Evolutionary conservation across 2,888 invertebrate genomes (phyloP).

Genomic region (Malthinus flaveolus): DNA sequence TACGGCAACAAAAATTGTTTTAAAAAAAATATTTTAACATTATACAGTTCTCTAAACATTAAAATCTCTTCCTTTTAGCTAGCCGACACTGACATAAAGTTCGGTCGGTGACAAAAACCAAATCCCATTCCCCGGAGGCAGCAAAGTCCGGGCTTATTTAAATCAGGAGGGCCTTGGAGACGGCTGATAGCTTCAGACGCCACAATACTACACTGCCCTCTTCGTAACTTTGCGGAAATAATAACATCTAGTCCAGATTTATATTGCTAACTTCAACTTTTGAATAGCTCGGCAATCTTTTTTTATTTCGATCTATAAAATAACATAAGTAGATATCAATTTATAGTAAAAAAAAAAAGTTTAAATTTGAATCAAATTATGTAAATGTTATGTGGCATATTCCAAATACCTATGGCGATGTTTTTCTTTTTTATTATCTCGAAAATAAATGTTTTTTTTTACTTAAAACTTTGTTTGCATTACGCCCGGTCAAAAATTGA

Average conservation of each 20-base stretch:
- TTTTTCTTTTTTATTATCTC: no score
- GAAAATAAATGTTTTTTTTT: no score
- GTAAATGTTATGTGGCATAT: no score
- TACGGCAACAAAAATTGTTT: background rate
- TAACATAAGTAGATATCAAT: no score
- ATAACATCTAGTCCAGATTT: slow-evolving; percentile 31
- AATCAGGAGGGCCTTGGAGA: slow-evolving; percentile 54
- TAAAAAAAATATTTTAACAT: slow-evolving; percentile 2
- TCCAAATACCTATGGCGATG: no score
- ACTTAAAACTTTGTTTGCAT: no score
- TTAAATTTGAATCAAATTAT: no score
- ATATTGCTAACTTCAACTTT: slow-evolving; percentile 26
- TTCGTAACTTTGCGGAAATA: slow-evolving; percentile 42
- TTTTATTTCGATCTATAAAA: no score
- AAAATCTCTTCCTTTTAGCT: slow-evolving; percentile 45
- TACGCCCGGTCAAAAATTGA: no score
- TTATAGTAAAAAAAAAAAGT: no score
- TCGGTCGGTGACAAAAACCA: slow-evolving; percentile 54
- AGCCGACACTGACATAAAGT: slow-evolving; percentile 53
- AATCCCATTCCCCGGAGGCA: slow-evolving; percentile 52
- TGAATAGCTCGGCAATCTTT: background rate
- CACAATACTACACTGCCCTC: slow-evolving; percentile 51
- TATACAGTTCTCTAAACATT: slow-evolving; percentile 49
- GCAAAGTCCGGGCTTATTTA: slow-evolving; percentile 54
- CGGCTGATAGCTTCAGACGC: slow-evolving; percentile 55